Percentiles rank a stretch among this genome's conserved stretches.
phyloP scores from a whole-genome alignment of 2,888 invertebrate species.

The Patella caerulea region DNA sequence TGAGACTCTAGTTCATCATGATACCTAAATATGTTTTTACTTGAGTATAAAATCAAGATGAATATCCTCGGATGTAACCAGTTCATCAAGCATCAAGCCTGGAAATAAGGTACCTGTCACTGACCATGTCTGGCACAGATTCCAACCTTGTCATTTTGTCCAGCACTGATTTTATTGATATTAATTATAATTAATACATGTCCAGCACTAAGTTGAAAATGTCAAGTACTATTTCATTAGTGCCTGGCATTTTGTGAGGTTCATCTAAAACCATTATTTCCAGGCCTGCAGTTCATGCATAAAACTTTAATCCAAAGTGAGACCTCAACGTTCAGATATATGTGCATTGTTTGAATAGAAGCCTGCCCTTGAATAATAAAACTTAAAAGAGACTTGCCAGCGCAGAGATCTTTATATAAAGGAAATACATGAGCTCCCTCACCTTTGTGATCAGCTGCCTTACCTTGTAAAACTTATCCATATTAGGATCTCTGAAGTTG shows the following conservation, averaged over 20 bases:
- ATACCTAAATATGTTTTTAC: too few species aligned
- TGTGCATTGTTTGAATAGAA: too few species aligned
- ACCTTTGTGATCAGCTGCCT: conserved; percentile 8
- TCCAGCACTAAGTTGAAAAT: too few species aligned
- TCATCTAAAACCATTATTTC: too few species aligned
- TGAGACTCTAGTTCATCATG: too few species aligned
- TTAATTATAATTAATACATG: too few species aligned
- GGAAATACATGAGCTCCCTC: background rate
- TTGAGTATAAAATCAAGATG: background rate
- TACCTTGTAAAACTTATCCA: conserved; percentile 20
- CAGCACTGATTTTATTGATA: too few species aligned
- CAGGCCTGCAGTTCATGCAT: background rate
- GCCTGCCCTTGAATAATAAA: background rate
- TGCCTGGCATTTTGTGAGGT: too few species aligned
- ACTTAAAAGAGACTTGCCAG: background rate
- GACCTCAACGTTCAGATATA: background rate
- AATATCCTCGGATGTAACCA: background rate
- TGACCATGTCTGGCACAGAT: too few species aligned
- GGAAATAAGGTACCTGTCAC: too few species aligned
- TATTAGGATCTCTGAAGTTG: background rate
- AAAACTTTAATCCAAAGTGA: background rate
- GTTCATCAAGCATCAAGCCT: background rate
- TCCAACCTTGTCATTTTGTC: too few species aligned
- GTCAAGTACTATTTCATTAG: too few species aligned
- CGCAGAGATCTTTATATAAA: background rate